Conservation (phyloP, 2,888 invertebrate genomes). For the Drosophila histrio region DNA sequence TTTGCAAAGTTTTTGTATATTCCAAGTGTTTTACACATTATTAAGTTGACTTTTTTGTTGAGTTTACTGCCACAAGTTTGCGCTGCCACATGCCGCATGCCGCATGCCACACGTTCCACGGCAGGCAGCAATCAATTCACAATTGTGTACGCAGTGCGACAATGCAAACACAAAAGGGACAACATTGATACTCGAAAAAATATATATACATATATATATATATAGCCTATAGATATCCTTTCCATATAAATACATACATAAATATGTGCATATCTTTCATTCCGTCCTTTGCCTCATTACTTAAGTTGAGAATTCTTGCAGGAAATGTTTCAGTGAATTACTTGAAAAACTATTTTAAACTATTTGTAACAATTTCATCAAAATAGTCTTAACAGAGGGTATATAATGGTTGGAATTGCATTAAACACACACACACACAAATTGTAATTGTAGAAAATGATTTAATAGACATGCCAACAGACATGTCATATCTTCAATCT, state of each 20-base stretch:
- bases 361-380: too few species aligned
- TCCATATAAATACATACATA: neutral
- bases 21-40: neutral
- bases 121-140: constrained; percentile 23
- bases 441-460: neutral
- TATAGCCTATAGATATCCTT: neutral
- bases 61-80: constrained; percentile 3
- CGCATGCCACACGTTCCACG: constrained; percentile 24
- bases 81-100: constrained; percentile 12
- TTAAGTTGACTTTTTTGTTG: constrained; percentile 3
- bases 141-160: constrained; percentile 15
- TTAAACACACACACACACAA: too few species aligned
- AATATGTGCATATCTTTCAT: neutral
- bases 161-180: constrained; percentile 9
- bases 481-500: neutral
- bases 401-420: too few species aligned
- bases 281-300: neutral
- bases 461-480: neutral
- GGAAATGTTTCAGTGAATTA: neutral
- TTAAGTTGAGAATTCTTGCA: neutral
- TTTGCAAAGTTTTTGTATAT: neutral
- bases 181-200: neutral
- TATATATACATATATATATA: neutral
- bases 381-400: too few species aligned
- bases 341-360: neutral